Percentiles rank a stretch among this genome's conserved stretches.
Evolutionary conservation across 2,888 invertebrate genomes (phyloP).

Genomic region (Drosophila paracracens): DNA sequence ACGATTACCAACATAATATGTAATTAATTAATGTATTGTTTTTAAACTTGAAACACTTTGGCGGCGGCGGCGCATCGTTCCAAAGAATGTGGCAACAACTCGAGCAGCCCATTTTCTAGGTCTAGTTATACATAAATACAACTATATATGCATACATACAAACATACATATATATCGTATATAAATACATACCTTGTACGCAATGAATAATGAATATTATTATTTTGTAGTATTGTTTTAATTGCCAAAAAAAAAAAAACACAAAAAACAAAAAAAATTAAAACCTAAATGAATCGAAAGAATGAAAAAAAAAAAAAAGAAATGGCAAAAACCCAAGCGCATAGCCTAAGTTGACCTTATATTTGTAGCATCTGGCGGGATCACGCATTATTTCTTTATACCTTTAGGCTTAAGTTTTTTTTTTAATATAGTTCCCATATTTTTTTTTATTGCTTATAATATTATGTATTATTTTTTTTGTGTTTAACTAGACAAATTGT

Average conservation of each 20-base stretch:
- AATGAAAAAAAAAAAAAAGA: background rate
- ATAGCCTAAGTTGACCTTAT: conserved; percentile 25
- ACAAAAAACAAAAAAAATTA: conserved; percentile 18
- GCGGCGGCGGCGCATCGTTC: conserved; percentile 45
- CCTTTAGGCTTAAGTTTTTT: conserved; percentile 13
- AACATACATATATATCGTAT: conserved; percentile 1
- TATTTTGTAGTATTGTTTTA: conserved; percentile 55
- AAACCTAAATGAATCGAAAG: background rate
- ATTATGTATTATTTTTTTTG: conserved; percentile 21
- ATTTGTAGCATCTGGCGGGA: conserved; percentile 25
- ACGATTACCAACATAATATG: conserved; percentile 36
- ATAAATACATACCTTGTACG: conserved; percentile 17
- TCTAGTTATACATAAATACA: conserved; percentile 52
- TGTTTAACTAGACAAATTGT: conserved; percentile 59
- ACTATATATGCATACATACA: conserved; percentile 21
- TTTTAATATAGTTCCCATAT: background rate
- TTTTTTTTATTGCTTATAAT: conserved; percentile 6
- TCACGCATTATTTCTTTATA: conserved; percentile 25
- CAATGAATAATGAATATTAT: conserved; percentile 33
- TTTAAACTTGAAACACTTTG: conserved; percentile 30
- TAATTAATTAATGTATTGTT: conserved; percentile 40
- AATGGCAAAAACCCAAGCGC: conserved; percentile 17
- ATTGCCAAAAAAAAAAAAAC: conserved; percentile 42
- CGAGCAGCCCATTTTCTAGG: conserved; percentile 51
- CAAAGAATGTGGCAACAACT: conserved; percentile 51